Conservation (phyloP, 23 tunicate genomes). For the Clavelina lepadiformis region DNA sequence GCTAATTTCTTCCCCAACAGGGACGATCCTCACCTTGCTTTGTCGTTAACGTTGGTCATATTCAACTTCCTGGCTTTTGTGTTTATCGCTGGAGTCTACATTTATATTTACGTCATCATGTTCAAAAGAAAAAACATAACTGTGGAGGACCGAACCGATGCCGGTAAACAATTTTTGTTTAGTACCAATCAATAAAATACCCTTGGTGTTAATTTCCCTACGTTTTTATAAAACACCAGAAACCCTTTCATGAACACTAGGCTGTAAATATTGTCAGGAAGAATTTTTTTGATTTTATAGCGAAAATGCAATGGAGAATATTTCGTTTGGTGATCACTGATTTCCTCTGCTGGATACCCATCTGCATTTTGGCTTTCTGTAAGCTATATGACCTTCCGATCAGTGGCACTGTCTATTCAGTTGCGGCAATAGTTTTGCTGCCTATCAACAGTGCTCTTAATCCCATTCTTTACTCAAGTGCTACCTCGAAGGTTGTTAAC, state of each 20-base stretch:
- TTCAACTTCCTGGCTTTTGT: slow-evolving; percentile 15
- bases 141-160: not conserved
- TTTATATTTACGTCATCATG: slow-evolving; percentile 5
- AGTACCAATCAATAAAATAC: no score
- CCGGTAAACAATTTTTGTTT: slow-evolving; percentile 7
- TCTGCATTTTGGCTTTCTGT: slow-evolving; percentile 22
- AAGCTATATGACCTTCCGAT: not conserved
- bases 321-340: slow-evolving; percentile 8
- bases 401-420: slow-evolving; percentile 28
- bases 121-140: slow-evolving; percentile 10
- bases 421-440: slow-evolving; percentile 31
- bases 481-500: not conserved
- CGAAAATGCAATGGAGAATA: slow-evolving; percentile 9
- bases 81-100: slow-evolving; percentile 9
- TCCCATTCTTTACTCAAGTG: slow-evolving; percentile 31
- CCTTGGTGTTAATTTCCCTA: no score
- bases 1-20: slow-evolving; percentile 18
- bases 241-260: no score
- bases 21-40: slow-evolving; percentile 2
- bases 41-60: slow-evolving; percentile 2
- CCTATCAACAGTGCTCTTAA: slow-evolving; percentile 44
- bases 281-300: slow-evolving; percentile 6
- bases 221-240: no score
- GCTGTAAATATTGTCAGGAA: no score
- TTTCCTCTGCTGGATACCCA: slow-evolving; percentile 31